These are phyloP conservation scores for Panzeria rudis DNA, from an alignment of 2,888 invertebrate genomes.

Conservation along the genomic window DNA sequence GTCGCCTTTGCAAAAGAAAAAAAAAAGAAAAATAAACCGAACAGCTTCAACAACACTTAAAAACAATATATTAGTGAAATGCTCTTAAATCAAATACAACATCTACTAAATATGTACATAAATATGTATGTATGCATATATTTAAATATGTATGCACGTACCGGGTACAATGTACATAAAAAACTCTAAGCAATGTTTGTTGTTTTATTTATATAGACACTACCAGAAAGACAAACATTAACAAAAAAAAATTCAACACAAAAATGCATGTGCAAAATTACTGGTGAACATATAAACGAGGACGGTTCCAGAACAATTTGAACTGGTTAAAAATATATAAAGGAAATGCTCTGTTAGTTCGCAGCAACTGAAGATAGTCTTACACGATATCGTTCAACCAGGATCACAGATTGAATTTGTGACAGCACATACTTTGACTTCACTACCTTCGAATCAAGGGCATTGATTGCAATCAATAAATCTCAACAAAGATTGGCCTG, in stretches of 20 bases:
- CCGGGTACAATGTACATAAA: background rate
- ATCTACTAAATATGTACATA: background rate
- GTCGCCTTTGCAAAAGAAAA: conserved; percentile 6
- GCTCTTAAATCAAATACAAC: conserved; percentile 66
- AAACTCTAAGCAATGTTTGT: conserved; percentile 44
- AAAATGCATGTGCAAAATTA: conserved; percentile 41
- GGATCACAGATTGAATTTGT: too few species aligned
- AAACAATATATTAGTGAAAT: conserved; percentile 54
- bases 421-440: too few species aligned
- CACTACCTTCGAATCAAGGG: too few species aligned
- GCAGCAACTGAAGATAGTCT: too few species aligned
- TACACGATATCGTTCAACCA: too few species aligned
- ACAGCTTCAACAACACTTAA: conserved; percentile 27
- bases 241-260: conserved; percentile 40
- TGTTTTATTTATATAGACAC: conserved; percentile 44
- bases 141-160: background rate
- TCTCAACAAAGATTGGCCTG: too few species aligned
- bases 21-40: too few species aligned
- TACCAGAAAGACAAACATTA: conserved; percentile 24
- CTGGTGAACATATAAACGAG: background rate
- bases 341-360: too few species aligned
- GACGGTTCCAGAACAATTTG: background rate
- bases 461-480: too few species aligned
- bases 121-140: background rate
- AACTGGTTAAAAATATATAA: too few species aligned